Conservation (phyloP, 2,113 vertebrate species). For the Halichoerus grypus region DNA sequence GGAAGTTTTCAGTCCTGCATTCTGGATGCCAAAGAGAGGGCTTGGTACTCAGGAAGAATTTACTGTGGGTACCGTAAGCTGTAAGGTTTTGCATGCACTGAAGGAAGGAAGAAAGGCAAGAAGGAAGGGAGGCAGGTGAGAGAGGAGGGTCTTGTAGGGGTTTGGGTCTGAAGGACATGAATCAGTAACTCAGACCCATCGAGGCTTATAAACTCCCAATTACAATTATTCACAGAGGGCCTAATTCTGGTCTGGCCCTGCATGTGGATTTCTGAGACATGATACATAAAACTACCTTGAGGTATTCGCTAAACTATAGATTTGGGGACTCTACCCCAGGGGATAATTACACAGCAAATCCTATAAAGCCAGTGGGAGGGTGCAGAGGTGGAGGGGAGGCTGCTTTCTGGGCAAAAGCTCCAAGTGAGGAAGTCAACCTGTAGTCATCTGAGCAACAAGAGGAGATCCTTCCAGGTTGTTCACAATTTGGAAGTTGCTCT, state of each 20-base stretch:
- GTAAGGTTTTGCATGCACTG: background rate
- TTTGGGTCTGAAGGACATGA: background rate
- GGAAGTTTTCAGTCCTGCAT: background rate
- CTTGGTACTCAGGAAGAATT: background rate
- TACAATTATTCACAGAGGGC: background rate
- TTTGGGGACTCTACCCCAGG: background rate
- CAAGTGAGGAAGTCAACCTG: background rate
- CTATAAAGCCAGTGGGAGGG: background rate
- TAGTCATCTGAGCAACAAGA: background rate
- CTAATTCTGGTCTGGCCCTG: background rate
- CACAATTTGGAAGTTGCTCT: background rate
- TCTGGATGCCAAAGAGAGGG: background rate
- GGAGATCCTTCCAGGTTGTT: background rate
- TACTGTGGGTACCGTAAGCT: background rate
- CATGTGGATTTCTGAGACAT: background rate
- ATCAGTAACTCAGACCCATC: background rate
- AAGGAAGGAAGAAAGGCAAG: background rate
- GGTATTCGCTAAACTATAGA: background rate
- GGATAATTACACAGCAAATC: conserved; percentile 1
- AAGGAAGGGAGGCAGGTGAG: background rate
- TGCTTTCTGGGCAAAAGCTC: background rate
- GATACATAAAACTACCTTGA: background rate
- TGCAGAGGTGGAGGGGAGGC: too few species aligned
- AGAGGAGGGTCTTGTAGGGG: background rate
- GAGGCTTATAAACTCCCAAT: background rate